A percentile compares a stretch with the other conserved stretches of the same genome.
Evolutionary conservation across 2,888 invertebrate genomes (phyloP).

Genomic region (Dicyrtomina minuta): DNA sequence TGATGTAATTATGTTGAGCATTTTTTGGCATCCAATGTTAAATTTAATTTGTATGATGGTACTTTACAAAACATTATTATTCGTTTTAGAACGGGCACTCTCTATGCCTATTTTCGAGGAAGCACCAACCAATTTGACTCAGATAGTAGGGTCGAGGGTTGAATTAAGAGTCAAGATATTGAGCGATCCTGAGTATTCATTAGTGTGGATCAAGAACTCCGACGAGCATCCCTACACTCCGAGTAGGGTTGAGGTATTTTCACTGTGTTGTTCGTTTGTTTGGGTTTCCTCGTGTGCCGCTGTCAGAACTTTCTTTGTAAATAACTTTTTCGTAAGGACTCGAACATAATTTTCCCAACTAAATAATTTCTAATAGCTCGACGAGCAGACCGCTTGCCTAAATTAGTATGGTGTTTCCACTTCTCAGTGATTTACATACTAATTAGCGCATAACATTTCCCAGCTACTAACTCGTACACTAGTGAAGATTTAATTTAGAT

Average conservation of each 20-base stretch:
- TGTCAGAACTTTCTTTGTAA: neutral
- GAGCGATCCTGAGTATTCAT: constrained; percentile 80
- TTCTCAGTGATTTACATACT: too few relatives aligned
- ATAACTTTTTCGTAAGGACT: neutral
- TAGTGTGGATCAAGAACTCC: constrained; percentile 71
- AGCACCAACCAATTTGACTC: constrained; percentile 75
- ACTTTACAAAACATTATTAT: constrained; percentile 20
- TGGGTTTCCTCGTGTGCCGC: constrained; percentile 4
- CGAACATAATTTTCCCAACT: neutral
- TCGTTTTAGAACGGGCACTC: constrained; percentile 77
- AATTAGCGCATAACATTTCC: too few relatives aligned
- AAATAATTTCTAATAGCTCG: neutral
- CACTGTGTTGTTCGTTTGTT: neutral
- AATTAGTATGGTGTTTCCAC: too few relatives aligned
- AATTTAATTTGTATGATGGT: neutral
- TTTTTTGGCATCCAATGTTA: neutral
- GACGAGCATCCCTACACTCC: constrained; percentile 25
- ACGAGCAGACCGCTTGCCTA: too few relatives aligned
- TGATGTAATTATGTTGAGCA: too few relatives aligned
- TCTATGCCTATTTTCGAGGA: constrained; percentile 80
- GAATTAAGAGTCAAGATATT: constrained; percentile 77
- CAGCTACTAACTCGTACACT: too few relatives aligned
- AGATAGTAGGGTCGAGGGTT: constrained; percentile 70
- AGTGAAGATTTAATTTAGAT: too few relatives aligned
- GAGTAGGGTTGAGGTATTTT: constrained; percentile 42